These are phyloP conservation scores for Andrena fulva DNA, from an alignment of 2,888 invertebrate species.

Conservation along the genomic window DNA sequence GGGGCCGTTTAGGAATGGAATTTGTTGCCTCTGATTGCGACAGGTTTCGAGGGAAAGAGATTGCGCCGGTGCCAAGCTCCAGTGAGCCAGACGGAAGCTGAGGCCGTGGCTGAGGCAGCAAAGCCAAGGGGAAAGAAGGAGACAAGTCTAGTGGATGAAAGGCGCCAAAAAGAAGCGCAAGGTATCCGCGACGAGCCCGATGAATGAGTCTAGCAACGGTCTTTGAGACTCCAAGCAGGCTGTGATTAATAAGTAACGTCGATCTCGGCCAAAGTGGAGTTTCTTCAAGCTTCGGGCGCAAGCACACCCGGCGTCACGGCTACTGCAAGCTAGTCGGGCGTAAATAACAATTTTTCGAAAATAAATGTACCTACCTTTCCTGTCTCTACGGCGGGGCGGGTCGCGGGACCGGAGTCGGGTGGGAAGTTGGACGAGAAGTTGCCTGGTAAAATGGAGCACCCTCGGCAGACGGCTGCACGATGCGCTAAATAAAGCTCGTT, in stretches of 20 bases:
- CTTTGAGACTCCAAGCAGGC: conserved; percentile 67
- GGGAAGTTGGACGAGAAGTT: conserved; percentile 2
- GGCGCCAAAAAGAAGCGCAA: conserved; percentile 68
- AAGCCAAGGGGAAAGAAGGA: conserved; percentile 17
- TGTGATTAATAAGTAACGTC: conserved; percentile 77
- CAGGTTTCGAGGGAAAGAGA: conserved; percentile 50
- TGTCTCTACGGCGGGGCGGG: neutral
- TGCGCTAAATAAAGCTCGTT: neutral
- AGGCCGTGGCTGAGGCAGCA: conserved; percentile 14
- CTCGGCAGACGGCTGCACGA: neutral
- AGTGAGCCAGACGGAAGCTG: neutral
- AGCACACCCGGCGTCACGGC: conserved; percentile 20
- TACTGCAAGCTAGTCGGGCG: conserved; percentile 33
- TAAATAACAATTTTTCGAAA: conserved; percentile 61
- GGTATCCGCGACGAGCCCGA: conserved; percentile 66
- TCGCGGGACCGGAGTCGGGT: neutral
- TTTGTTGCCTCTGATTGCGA: conserved; percentile 65
- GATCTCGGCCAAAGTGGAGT: conserved; percentile 65
- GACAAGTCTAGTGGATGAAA: conserved; percentile 72
- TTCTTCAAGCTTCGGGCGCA: conserved; percentile 37
- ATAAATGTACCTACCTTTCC: conserved; percentile 39
- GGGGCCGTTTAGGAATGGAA: conserved; percentile 56
- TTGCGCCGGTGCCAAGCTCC: conserved; percentile 35
- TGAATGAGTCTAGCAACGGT: conserved; percentile 71
- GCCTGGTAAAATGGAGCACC: neutral